Evolutionary conservation across 2,113 vertebrate genomes (phyloP).

Genomic region (Muntiacus muntjak): DNA sequence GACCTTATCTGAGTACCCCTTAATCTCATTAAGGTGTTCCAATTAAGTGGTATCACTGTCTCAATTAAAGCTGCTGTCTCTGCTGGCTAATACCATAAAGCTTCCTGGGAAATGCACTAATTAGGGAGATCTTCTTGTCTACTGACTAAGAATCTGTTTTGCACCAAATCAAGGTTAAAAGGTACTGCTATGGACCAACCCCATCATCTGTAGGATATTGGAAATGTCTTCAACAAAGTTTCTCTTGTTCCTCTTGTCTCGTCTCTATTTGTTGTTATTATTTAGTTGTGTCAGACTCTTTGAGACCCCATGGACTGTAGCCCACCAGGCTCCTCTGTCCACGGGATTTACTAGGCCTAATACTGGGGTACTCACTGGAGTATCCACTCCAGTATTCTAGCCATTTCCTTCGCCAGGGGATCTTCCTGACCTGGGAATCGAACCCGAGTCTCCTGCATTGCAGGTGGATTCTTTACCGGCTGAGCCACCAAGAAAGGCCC

Average conservation of each 20-base stretch:
- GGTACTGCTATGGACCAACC: background rate
- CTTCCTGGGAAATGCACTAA: constrained; percentile 59
- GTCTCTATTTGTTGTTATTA: background rate
- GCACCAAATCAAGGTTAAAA: constrained; percentile 44
- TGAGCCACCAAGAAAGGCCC: background rate
- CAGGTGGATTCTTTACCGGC: background rate
- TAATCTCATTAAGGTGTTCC: constrained; percentile 63
- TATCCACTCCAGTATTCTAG: background rate
- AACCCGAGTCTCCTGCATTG: background rate
- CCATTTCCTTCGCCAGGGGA: background rate
- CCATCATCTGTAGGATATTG: background rate
- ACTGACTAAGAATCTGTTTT: constrained; percentile 45
- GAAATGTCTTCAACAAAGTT: background rate
- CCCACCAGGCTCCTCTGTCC: background rate
- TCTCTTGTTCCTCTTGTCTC: background rate
- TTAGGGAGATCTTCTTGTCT: constrained; percentile 57
- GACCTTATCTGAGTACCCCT: background rate
- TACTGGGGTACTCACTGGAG: background rate
- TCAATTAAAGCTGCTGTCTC: constrained; percentile 48
- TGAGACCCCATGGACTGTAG: background rate
- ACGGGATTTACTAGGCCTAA: background rate
- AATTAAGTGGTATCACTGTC: constrained; percentile 51
- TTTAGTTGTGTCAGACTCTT: background rate
- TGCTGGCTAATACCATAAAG: background rate
- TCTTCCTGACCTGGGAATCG: rapidly evolving